These are phyloP conservation scores for Clunio marinus DNA, from an alignment of 2,888 invertebrate genomes.

Conservation along the genomic window DNA sequence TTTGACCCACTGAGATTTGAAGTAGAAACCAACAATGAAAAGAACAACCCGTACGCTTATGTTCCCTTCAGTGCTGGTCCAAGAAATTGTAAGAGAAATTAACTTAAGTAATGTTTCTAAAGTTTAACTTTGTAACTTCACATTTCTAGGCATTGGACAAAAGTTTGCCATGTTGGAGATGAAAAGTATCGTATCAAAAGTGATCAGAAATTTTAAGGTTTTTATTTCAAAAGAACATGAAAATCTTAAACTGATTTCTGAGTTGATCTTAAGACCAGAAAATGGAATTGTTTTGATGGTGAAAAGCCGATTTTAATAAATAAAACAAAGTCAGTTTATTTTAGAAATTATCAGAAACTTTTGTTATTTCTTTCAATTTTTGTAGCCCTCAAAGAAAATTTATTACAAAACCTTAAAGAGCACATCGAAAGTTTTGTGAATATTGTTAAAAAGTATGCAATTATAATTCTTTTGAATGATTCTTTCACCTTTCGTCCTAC, in stretches of 20 bases:
- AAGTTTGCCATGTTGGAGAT: conserved; percentile 39
- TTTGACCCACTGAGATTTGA: neutral
- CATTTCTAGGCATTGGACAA: conserved; percentile 40
- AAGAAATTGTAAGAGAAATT: too few species aligned
- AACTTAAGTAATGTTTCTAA: too few species aligned
- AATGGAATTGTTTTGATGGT: conserved; percentile 36
- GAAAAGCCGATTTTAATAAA: too few species aligned
- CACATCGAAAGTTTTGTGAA: too few species aligned
- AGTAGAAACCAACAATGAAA: conserved; percentile 1
- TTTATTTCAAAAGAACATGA: conserved; percentile 25
- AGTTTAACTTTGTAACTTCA: conserved; percentile 26
- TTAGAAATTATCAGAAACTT: too few species aligned
- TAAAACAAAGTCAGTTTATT: too few species aligned
- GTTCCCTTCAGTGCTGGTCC: conserved; percentile 6
- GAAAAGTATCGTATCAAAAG: conserved; percentile 38
- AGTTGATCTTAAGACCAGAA: conserved; percentile 30
- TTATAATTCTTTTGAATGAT: too few species aligned
- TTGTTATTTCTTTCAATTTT: too few species aligned
- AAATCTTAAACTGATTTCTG: conserved; percentile 24
- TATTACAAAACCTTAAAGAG: too few species aligned
- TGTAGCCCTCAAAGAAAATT: too few species aligned
- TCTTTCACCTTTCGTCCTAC: too few species aligned
- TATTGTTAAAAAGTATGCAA: too few species aligned
- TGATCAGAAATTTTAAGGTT: conserved; percentile 35
- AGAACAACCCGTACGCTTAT: neutral